A percentile compares a stretch with the other conserved stretches of the same genome.
Conservation (phyloP, 2,888 invertebrate genomes). For the Pharmacophagus antenor region DNA sequence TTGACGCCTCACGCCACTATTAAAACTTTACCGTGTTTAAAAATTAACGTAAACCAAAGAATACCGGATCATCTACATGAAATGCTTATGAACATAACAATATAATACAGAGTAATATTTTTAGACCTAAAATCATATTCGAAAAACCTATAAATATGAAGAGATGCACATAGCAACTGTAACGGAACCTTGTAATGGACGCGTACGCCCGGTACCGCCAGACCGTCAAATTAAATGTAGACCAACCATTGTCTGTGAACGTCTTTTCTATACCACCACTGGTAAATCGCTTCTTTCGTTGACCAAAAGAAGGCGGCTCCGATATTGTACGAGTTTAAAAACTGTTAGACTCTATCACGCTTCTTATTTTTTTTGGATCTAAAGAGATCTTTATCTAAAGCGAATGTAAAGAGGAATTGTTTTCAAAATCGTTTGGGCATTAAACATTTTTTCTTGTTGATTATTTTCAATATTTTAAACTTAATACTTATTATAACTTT, state of each 20-base stretch:
- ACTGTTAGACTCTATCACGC: slow-evolving; percentile 12
- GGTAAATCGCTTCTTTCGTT: slow-evolving; percentile 16
- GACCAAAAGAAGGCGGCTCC: slow-evolving; percentile 6
- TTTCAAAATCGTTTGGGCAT: slow-evolving; percentile 9
- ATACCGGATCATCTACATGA: not conserved
- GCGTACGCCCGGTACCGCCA: slow-evolving; percentile 17
- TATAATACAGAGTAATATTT: not conserved
- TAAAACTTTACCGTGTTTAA: too few relatives aligned
- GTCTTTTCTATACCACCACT: slow-evolving; percentile 16
- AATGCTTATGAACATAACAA: not conserved
- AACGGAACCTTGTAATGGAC: slow-evolving; percentile 23
- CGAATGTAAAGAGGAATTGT: slow-evolving; percentile 5
- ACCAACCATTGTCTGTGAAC: slow-evolving; percentile 25
- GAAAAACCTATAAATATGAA: not conserved
- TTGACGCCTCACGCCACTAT: too few relatives aligned
- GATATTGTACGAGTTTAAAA: slow-evolving; percentile 15
- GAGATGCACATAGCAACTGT: slow-evolving; percentile 11
- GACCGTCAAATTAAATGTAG: slow-evolving; percentile 28
- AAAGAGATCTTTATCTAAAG: slow-evolving; percentile 9
- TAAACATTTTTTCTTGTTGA: not conserved
- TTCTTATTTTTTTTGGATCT: slow-evolving; percentile 15
- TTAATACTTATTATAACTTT: not conserved
- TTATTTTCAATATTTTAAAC: not conserved
- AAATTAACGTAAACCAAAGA: not conserved
- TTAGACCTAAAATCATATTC: not conserved